Base-by-base conservation (phyloP, 2,797 vertebrate species). In the Astyanax mexicanus region DNA sequence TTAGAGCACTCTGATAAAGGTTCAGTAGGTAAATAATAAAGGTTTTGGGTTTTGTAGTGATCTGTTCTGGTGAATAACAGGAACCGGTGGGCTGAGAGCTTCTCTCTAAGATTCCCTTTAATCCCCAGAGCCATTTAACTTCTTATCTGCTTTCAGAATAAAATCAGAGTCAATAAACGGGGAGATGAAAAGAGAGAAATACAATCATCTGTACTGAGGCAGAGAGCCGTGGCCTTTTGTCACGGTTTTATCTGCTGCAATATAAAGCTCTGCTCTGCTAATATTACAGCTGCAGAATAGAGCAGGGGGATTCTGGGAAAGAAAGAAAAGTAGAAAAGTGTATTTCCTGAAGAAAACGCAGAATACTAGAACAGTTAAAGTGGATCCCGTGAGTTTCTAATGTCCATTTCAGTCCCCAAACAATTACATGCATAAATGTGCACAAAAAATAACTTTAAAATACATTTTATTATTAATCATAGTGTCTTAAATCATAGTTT, bases 1-100 rank as follows among this genome's bases (percentile, higher is more conserved):
- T 64, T 19, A 42, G 38, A 4, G 37, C 6, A 64, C 21, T 1
- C 7, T 12, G 38, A 4, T 19, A 10, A 64, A 64, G 61, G 61
- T 64, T 64, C n/a, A n/a, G n/a, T 42, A 42, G 19, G 61, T 25
- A 44, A 64, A 44, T 44, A 66, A 66, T 55, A 27, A 40, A 47
- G 25, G 10, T n/a, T 6, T 19, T 23, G 62, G 19, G 19, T 23
- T 37, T 27, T 15, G 17, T 23, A 66, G 40, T n/a, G 42, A 66
- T 66, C 62, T 47, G 42, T 29, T 47, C 62, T 9, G 8, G 15
- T 15, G 29, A 40, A 42, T 64, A 17, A 21, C 27, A 25, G 61
- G 29, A 66, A 19, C 66, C 27, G 66, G 40, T 40, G 44, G n/a
- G 13, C 42, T 17, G 21, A 6, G 25, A 65, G 3, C 3, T 8